Conservation (phyloP, 2,888 invertebrate genomes). For the Caenorhabditis wallacei region DNA sequence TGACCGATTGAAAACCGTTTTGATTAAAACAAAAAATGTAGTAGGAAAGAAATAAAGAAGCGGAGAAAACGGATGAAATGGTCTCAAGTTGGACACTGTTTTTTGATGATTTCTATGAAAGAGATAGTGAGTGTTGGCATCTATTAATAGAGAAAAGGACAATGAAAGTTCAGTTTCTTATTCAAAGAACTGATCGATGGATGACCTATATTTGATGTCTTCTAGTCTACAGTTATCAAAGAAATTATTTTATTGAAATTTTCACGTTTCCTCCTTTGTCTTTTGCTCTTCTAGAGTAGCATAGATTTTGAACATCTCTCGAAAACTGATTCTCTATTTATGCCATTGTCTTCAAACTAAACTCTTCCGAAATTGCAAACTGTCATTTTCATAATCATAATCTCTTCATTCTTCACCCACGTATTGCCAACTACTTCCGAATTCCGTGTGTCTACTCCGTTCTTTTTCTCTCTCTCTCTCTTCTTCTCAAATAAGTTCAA, state of each 20-base stretch:
- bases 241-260: background rate
- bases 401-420: slow-evolving; percentile 38
- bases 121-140: background rate
- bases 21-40: background rate
- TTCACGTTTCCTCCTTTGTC: background rate
- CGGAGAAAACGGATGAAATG: background rate
- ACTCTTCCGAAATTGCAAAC: background rate
- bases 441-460: slow-evolving; percentile 26
- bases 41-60: slow-evolving; percentile 1
- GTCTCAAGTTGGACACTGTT: slow-evolving; percentile 18
- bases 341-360: background rate
- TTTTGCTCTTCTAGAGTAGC: background rate
- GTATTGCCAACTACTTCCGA: slow-evolving; percentile 48
- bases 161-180: background rate
- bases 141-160: slow-evolving; percentile 19
- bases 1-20: background rate
- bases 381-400: slow-evolving; percentile 22
- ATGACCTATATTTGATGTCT: background rate
- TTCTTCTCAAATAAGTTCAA: slow-evolving; percentile 12
- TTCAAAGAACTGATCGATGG: slow-evolving; percentile 9
- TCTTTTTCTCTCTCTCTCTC: slow-evolving; percentile 31
- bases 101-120: background rate
- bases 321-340: background rate
- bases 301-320: background rate
- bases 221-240: background rate